These are phyloP conservation scores for Spilosoma lubricipeda DNA, from an alignment of 2,888 invertebrate genomes.

Conservation along the genomic window DNA sequence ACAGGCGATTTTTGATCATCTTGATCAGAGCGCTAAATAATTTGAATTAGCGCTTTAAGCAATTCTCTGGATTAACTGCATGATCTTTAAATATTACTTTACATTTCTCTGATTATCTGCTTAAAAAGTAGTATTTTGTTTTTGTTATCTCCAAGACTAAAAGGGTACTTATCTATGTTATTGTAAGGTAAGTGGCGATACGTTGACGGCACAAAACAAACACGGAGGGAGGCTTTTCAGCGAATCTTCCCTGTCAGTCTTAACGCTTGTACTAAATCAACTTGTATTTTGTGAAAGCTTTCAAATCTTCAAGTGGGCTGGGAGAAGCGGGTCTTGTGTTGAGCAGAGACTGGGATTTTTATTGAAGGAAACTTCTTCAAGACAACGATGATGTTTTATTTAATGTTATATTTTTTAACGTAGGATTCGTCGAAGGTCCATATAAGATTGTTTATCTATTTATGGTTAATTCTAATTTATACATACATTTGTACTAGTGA, in stretches of 20 bases:
- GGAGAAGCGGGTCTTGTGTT: conserved; percentile 2
- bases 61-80: not conserved
- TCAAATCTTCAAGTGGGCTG: conserved; percentile 23
- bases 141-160: conserved; percentile 5
- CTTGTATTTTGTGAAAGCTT: conserved; percentile 45
- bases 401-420: not conserved
- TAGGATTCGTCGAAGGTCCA: not conserved
- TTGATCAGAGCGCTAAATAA: too few relatives aligned
- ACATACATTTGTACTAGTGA: too few relatives aligned
- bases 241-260: conserved; percentile 12
- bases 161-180: conserved; percentile 30
- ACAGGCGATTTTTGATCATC: too few relatives aligned
- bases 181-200: conserved; percentile 41
- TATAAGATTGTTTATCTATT: not conserved
- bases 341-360: not conserved
- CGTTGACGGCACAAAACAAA: conserved; percentile 28
- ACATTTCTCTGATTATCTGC: too few relatives aligned
- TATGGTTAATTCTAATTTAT: too few relatives aligned
- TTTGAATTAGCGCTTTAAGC: not conserved
- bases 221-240: conserved; percentile 10
- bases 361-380: not conserved
- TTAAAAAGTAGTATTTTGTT: not conserved
- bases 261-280: conserved; percentile 32
- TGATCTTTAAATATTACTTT: not conserved
- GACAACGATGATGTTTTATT: not conserved